Evolutionary conservation across 2,888 invertebrate genomes (phyloP).

Genomic region (Erannis defoliaria): DNA sequence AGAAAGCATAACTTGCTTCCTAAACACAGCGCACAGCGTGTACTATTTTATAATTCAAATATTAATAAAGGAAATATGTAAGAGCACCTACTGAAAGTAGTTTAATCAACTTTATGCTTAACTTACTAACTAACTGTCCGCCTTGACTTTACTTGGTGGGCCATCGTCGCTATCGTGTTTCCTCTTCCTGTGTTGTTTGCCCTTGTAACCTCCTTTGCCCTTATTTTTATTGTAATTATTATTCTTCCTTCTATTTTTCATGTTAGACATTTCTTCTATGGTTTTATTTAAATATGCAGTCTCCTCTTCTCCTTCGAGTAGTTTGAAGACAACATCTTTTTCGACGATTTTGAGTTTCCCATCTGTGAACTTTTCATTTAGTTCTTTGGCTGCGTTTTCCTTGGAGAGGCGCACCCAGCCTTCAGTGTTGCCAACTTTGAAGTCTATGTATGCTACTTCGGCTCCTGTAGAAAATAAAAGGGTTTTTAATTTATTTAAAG

Average conservation of each 20-base stretch:
- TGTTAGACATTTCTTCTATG: constrained; percentile 86
- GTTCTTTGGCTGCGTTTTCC: constrained; percentile 89
- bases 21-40: neutral
- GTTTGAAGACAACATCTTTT: constrained; percentile 82
- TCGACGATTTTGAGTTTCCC: constrained; percentile 86
- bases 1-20: neutral
- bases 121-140: constrained; percentile 58
- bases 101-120: neutral
- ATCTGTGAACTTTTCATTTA: constrained; percentile 88
- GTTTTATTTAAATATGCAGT: constrained; percentile 88
- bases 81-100: constrained; percentile 19
- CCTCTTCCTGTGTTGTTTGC: constrained; percentile 65
- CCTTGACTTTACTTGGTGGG: constrained; percentile 64
- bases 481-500: neutral
- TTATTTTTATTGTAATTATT: constrained; percentile 62
- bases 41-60: neutral
- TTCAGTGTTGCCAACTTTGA: constrained; percentile 90
- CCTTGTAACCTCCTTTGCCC: constrained; percentile 61
- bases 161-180: constrained; percentile 65
- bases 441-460: constrained; percentile 92
- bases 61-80: constrained; percentile 6
- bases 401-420: constrained; percentile 91
- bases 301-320: constrained; percentile 91
- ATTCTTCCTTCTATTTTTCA: constrained; percentile 79
- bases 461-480: constrained; percentile 61